These are phyloP conservation scores for Dryoscopus gambensis DNA, from an alignment of 2,113 vertebrate species.

Conservation along the genomic window DNA sequence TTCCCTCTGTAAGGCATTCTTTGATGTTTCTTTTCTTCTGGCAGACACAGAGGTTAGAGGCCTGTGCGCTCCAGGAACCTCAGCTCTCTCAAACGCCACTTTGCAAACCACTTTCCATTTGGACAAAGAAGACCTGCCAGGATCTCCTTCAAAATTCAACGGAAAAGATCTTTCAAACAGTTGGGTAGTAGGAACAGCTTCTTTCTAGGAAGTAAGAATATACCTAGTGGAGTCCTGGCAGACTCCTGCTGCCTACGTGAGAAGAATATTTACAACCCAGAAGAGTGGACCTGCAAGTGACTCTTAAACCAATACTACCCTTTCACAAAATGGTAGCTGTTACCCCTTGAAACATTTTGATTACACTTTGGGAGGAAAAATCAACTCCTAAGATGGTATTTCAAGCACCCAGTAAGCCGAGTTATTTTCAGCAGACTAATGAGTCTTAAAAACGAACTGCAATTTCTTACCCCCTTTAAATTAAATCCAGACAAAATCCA, in stretches of 20 bases:
- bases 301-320: not conserved
- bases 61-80: not conserved
- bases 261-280: not conserved
- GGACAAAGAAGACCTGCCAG: not conserved
- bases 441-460: conserved; percentile 37
- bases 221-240: not conserved
- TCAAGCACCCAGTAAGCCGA: not conserved
- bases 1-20: not conserved
- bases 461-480: conserved; percentile 52
- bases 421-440: conserved; percentile 25
- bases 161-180: not conserved
- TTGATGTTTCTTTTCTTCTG: not conserved
- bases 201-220: not conserved
- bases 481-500: conserved; percentile 64
- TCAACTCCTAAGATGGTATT: not conserved
- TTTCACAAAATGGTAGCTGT: not conserved
- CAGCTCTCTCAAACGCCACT: not conserved
- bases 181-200: not conserved
- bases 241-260: not conserved
- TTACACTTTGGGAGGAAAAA: not conserved
- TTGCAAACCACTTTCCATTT: not conserved
- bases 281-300: not conserved
- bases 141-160: not conserved
- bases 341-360: not conserved
- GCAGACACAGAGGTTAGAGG: not conserved